Evolutionary conservation across 2,113 vertebrate species (phyloP).

Genomic region (Zingel zingel): DNA sequence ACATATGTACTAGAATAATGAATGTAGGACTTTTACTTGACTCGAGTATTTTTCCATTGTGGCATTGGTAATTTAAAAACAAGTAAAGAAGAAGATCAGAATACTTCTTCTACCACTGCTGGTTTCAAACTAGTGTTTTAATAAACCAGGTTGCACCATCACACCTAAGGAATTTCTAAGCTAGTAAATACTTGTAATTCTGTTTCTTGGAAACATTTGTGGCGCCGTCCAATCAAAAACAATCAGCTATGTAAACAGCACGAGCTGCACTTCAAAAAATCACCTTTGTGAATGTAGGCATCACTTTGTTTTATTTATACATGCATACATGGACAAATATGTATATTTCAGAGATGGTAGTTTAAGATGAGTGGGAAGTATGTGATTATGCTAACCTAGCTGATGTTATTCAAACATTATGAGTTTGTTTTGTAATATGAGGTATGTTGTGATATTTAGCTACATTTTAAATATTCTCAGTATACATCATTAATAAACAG

Average conservation of each 20-base stretch:
- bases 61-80: not conserved
- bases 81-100: not conserved
- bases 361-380: no score
- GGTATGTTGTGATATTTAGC: not conserved
- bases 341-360: no score
- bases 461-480: not conserved
- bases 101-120: not conserved
- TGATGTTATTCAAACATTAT: no score
- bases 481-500: not conserved
- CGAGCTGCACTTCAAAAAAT: no score
- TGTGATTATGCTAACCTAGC: no score
- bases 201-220: not conserved
- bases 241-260: not conserved
- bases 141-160: not conserved
- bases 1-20: not conserved
- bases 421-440: no score
- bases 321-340: no score
- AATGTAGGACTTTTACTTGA: not conserved
- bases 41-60: not conserved
- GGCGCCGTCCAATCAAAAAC: not conserved
- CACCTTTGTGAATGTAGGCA: no score
- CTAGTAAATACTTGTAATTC: not conserved
- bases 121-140: not conserved
- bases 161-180: not conserved
- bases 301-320: no score